Base-by-base conservation (phyloP, 2,797 vertebrate species). In the Aldrovandia affinis region DNA sequence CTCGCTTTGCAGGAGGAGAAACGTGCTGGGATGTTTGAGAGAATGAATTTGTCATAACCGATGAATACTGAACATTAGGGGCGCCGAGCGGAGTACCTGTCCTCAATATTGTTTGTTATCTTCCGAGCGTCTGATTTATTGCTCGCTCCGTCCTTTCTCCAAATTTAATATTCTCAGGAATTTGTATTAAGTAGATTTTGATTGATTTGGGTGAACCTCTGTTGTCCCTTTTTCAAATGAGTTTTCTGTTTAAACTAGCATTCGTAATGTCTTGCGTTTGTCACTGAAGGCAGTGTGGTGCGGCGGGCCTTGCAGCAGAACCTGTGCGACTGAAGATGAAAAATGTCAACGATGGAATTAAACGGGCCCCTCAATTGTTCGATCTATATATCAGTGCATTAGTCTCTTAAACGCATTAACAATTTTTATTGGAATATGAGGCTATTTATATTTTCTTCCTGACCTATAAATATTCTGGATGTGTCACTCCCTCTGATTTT, bases 151-250 rank as follows among this genome's bases (percentile, higher is more conserved):
- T 18, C 10, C 65, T 39, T 39, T 57, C 54, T 78, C 39, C 20
- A 81, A 85, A 81, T 81, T 54, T 81, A 77, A 85, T 61, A 20
- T 50, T 33, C 59, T 61, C 50, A 12, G 28, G 63, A 22, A 84
- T 80, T 81, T 68, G 47, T 22, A 75, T 75, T 70, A 75, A 55
- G 42, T 73, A 81, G n/a, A 75, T 81, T 68, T 73, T 81, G 59
- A 83, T 83, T 84, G 83, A 81, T 73, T 84, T 75, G 39, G n/a
- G 80, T n/a, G 54, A 54, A 42, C 36, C 54, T 44, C 22, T 65
- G 42, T 61, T 83, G 47, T 54, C 65, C 65, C 25, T 47, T 83
- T 33, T 52, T 68, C 57, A 73, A 75, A 83, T 83, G 47, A 75
- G n/a, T 36, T 83, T 81, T 83, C 39, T 54, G 28, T 83, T 83